These are phyloP conservation scores for Belonocnema kinseyi DNA, from an alignment of 1,140 invertebrate species.

Conservation along the genomic window DNA sequence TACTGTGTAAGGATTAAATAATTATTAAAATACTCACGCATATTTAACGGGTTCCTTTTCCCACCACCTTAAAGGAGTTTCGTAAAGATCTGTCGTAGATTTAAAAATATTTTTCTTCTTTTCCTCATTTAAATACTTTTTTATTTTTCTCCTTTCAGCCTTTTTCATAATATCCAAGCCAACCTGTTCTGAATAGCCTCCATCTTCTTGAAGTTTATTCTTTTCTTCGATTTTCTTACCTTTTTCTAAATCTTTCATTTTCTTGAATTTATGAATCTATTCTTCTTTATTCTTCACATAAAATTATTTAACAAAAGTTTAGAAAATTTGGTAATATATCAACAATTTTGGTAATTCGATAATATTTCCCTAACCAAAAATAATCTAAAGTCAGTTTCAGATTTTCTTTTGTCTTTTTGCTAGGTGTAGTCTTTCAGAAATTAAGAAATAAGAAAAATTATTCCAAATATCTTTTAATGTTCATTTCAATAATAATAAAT, in stretches of 20 bases:
- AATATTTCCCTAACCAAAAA: too few relatives aligned
- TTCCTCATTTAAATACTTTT: not conserved
- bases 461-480: too few relatives aligned
- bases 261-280: not conserved
- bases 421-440: too few relatives aligned
- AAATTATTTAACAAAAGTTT: not conserved
- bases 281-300: not conserved
- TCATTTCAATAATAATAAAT: too few relatives aligned
- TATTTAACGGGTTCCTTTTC: slow-evolving; percentile 60
- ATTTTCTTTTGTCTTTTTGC: not conserved
- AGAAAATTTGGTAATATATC: too few relatives aligned
- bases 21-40: slow-evolving; percentile 55
- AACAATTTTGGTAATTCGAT: too few relatives aligned
- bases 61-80: slow-evolving; percentile 57
- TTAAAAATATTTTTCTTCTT: slow-evolving; percentile 40
- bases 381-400: too few relatives aligned
- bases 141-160: not conserved
- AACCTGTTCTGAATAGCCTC: not conserved
- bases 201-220: slow-evolving; percentile 4
- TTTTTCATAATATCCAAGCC: not conserved
- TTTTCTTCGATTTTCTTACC: slow-evolving; percentile 34
- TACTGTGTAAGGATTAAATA: too few relatives aligned
- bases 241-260: not conserved
- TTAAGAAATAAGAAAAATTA: too few relatives aligned
- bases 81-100: slow-evolving; percentile 53